These are phyloP conservation scores for Rhombomys opimus DNA, from an alignment of 2,113 vertebrate genomes.

Conservation along the genomic window DNA sequence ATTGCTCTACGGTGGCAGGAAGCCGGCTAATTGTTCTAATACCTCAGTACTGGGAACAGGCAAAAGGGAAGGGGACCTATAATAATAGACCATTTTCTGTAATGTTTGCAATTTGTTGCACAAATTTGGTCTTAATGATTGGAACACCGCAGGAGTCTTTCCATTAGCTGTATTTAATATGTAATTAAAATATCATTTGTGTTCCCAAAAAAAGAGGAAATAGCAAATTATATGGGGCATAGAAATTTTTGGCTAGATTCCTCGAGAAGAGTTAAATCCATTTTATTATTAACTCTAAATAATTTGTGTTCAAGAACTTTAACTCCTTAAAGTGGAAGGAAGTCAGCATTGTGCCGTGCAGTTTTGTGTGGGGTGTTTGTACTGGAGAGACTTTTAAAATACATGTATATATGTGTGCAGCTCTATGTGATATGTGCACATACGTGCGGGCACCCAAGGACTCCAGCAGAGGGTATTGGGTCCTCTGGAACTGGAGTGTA, in stretches of 20 bases:
- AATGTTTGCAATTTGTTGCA: slow-evolving; percentile 61
- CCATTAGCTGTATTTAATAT: slow-evolving; percentile 54
- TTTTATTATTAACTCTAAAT: background rate
- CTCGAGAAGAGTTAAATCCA: background rate
- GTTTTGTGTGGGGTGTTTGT: background rate
- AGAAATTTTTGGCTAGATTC: slow-evolving; percentile 40
- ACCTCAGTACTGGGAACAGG: background rate
- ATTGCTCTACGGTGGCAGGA: background rate
- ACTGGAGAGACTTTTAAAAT: background rate
- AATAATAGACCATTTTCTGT: slow-evolving; percentile 50
- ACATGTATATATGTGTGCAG: background rate
- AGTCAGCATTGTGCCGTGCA: background rate
- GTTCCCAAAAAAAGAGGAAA: slow-evolving; percentile 38
- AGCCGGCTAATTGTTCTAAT: slow-evolving; percentile 57
- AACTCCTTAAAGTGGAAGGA: slow-evolving; percentile 26
- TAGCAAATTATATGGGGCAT: slow-evolving; percentile 45
- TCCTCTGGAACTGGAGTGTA: background rate
- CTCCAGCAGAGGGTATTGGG: background rate
- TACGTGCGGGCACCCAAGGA: too few relatives aligned
- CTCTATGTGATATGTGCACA: background rate
- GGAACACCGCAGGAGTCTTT: slow-evolving; percentile 60
- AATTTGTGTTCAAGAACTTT: slow-evolving; percentile 56
- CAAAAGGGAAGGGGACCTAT: background rate
- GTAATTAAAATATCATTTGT: slow-evolving; percentile 69
- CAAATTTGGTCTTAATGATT: slow-evolving; percentile 70